Conservation (phyloP, 2,797 vertebrate species). For the Borostomias antarcticus region DNA sequence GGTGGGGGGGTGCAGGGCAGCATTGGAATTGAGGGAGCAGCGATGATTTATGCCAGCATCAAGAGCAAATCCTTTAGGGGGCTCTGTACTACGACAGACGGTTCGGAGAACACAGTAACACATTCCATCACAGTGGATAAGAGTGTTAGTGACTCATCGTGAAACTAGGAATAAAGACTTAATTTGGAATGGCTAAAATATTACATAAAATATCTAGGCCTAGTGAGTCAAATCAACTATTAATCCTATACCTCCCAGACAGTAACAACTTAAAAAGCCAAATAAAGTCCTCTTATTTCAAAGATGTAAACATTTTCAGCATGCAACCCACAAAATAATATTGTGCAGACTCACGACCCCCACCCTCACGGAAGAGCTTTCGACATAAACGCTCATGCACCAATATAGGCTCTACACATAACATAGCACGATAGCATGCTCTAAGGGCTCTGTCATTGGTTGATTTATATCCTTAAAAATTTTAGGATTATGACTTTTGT, state of each 20-base stretch:
- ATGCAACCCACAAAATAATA: too few relatives aligned
- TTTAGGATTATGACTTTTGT: too few relatives aligned
- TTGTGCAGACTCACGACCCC: too few relatives aligned
- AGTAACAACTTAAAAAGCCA: neutral
- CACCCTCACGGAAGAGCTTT: too few relatives aligned
- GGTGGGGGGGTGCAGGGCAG: conserved; percentile 57
- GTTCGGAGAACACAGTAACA: conserved; percentile 49
- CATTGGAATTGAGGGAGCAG: conserved; percentile 56
- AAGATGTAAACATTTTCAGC: too few relatives aligned
- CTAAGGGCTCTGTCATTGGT: too few relatives aligned
- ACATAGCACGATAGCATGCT: too few relatives aligned
- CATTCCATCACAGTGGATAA: conserved; percentile 39
- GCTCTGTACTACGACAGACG: conserved; percentile 58
- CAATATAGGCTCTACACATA: too few relatives aligned
- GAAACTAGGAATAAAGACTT: conserved; percentile 41
- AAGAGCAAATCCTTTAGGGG: conserved; percentile 59
- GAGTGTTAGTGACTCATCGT: conserved; percentile 40
- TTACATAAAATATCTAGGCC: conserved; percentile 27
- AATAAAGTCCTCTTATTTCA: neutral
- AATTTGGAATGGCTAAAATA: conserved; percentile 8
- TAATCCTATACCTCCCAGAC: neutral
- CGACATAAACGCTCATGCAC: too few relatives aligned
- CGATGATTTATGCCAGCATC: conserved; percentile 69
- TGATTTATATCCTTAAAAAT: too few relatives aligned
- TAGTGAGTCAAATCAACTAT: neutral